phyloP scores from a whole-genome alignment of 2,113 vertebrate species.

The Lethenteron reissneri region DNA sequence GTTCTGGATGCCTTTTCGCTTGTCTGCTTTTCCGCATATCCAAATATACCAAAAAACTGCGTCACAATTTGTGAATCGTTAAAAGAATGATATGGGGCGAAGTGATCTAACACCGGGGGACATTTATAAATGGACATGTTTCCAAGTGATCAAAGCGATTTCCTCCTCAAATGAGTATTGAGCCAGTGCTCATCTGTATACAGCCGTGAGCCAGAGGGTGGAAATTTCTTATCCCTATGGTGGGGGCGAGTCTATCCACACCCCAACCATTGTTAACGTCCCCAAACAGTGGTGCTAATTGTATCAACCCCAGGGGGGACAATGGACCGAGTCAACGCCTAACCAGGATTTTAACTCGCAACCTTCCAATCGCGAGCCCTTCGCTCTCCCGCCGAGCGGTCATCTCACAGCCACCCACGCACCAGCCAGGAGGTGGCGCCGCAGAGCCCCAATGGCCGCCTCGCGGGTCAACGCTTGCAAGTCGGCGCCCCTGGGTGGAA shows the following conservation, averaged over 20 bases:
- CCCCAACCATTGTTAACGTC: background rate
- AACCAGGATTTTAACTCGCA: background rate
- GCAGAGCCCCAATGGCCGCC: conserved; percentile 55
- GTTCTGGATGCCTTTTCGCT: no score
- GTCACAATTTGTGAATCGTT: no score
- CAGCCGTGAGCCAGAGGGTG: no score
- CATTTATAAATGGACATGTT: no score
- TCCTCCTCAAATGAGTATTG: no score
- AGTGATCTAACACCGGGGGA: no score
- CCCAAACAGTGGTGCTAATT: background rate
- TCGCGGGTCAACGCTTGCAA: conserved; percentile 70
- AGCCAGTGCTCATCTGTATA: no score
- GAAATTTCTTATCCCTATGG: no score
- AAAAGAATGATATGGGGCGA: no score
- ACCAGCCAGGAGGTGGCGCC: conserved; percentile 22
- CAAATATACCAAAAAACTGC: no score
- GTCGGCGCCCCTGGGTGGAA: conserved; percentile 48
- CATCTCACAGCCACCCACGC: conserved; percentile 15
- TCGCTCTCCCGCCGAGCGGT: conserved; percentile 9
- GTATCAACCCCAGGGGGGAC: background rate
- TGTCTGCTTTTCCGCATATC: no score
- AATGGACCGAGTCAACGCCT: background rate
- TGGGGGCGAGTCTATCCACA: background rate
- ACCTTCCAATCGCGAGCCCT: conserved; percentile 7
- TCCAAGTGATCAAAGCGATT: no score